Percentiles rank a stretch among this genome's conserved stretches.
Conservation (phyloP, 2,797 vertebrate species). For the Neostethus bicornis region DNA sequence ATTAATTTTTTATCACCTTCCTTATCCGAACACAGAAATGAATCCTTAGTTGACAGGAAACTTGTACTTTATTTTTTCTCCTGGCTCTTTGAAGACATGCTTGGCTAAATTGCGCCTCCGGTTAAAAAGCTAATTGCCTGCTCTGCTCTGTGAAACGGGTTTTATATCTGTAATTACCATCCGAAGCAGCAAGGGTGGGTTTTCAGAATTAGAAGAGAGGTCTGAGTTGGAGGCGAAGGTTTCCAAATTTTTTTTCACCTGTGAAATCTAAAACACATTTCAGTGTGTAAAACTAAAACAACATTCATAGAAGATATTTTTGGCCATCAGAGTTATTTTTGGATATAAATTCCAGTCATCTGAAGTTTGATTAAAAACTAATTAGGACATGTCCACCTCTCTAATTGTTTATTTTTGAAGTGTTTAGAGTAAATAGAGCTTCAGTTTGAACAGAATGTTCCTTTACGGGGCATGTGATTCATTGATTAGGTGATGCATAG, state of each 20-base stretch:
- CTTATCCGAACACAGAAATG: slow-evolving; percentile 17
- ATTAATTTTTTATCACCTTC: slow-evolving; percentile 10
- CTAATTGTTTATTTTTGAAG: background rate
- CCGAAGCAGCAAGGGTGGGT: slow-evolving; percentile 39
- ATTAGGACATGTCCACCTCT: slow-evolving; percentile 1
- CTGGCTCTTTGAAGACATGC: slow-evolving; percentile 44
- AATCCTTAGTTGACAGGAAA: slow-evolving; percentile 15
- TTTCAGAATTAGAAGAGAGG: slow-evolving; percentile 51
- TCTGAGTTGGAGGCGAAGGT: slow-evolving; percentile 31
- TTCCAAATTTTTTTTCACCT: slow-evolving; percentile 11
- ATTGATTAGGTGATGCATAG: slow-evolving; percentile 5
- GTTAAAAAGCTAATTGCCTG: slow-evolving; percentile 65
- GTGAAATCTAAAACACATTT: slow-evolving; percentile 11
- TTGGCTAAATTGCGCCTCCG: slow-evolving; percentile 45
- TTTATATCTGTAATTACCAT: slow-evolving; percentile 70
- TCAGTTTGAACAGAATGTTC: background rate
- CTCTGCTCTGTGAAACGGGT: slow-evolving; percentile 52
- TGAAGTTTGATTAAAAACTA: background rate
- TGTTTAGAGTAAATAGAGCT: background rate
- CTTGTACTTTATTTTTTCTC: slow-evolving; percentile 20
- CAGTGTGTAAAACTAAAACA: background rate
- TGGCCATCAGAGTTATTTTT: background rate
- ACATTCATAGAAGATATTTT: too few relatives aligned
- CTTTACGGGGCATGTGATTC: background rate
- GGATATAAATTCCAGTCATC: background rate